Evolutionary conservation across 1,140 invertebrate species (phyloP), one percentile per base, ranked within the genome.

Genomic region (Cyrtorhinus lividipennis): DNA sequence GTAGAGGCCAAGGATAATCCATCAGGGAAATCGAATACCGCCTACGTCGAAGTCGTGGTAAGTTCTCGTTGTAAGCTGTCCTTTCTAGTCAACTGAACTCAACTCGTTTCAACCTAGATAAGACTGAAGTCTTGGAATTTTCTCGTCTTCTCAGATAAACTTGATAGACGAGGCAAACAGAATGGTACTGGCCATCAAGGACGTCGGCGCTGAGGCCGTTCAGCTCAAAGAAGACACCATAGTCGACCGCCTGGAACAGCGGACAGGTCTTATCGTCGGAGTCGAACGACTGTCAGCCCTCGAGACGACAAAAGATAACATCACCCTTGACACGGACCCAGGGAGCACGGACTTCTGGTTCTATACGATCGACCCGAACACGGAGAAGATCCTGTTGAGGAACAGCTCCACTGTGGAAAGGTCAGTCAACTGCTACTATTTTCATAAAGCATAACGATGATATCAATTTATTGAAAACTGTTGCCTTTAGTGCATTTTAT

Each of bases 331-430:
- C 67, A 80, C 77, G 18, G 86, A 89, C 71, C 74, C 79, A 0
- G 76, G 80, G n/a, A 86, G 84, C 5, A 90, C 89, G 0, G 88
- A 92, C 69, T 79, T 92, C 1, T 92, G 88, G 87, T 85, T 93
- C 71, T 92, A 92, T 67, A 77, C 86, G 0, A 78, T 93, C 20
- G 88, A 93, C 76, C 89, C 89, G 0, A 78, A 78, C 26, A 87
- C 81, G 0, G 87, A 89, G 61, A 78, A 75, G 44, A 87, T 93
- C 66, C 70, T 93, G 15, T 74, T 79, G 3, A 79, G 83, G 26
- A 89, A 90, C 68, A 83, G 83, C 66, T 78, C 80, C 2, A 72
- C 79, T 45, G 79, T 92, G 12, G 79, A 82, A 67, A 83, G 81
- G 85, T 87, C 73, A 38, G 30, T 38, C 15, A n/a, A n/a, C n/a